These are phyloP conservation scores for Odocoileus virginianus DNA, from an alignment of 2,113 vertebrate genomes.

Conservation along the genomic window DNA sequence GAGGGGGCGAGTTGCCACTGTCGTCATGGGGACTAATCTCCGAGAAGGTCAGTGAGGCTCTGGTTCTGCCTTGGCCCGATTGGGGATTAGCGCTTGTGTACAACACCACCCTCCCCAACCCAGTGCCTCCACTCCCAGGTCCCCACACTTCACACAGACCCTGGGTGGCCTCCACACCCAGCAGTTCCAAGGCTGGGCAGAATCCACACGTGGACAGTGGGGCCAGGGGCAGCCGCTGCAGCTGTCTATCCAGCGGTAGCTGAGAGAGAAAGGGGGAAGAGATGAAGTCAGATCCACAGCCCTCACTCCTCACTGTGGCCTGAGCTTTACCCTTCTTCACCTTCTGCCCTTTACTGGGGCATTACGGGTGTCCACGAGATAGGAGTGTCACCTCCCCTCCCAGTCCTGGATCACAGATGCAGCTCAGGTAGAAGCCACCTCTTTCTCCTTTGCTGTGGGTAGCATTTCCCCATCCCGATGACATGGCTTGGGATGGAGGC, in stretches of 20 bases:
- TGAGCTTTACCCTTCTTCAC: neutral
- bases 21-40: conserved; percentile 85
- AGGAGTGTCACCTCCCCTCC: neutral
- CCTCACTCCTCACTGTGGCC: neutral
- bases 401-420: neutral
- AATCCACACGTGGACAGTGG: neutral
- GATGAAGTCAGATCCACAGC: neutral
- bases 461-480: neutral
- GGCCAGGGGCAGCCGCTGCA: neutral
- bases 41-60: conserved; percentile 81
- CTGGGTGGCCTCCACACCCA: neutral
- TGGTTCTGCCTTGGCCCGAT: conserved; percentile 70
- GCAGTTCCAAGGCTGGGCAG: conserved; percentile 21
- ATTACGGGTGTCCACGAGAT: neutral
- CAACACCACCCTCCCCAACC: conserved; percentile 1
- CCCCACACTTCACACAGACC: neutral
- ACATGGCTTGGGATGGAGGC: neutral
- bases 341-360: neutral
- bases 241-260: conserved; percentile 1
- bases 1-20: conserved; percentile 58
- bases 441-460: neutral
- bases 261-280: neutral
- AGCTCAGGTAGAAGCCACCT: neutral
- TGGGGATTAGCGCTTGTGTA: conserved; percentile 78
- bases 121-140: neutral